Percentiles rank a stretch among this genome's conserved stretches.
Conservation (phyloP, 23 tunicate genomes). For the Botrylloides violaceus region DNA sequence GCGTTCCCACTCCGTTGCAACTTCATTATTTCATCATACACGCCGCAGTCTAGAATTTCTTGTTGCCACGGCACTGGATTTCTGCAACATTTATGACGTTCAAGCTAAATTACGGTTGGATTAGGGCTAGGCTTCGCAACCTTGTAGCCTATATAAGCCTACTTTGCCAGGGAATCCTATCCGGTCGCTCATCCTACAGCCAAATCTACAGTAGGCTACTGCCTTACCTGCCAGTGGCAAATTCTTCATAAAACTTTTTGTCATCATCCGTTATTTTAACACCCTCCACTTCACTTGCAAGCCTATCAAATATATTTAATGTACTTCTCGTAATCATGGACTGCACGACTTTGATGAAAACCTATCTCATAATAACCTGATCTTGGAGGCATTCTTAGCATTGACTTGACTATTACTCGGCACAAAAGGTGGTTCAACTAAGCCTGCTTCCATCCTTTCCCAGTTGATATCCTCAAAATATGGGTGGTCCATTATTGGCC, state of each 20-base stretch:
- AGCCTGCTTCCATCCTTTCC: slow-evolving; percentile 81
- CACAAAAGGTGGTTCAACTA: slow-evolving; percentile 57
- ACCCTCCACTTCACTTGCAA: slow-evolving; percentile 58
- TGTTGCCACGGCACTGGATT: slow-evolving; percentile 72
- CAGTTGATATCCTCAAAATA: slow-evolving; percentile 75
- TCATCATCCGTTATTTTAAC: slow-evolving; percentile 48
- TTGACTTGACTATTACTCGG: slow-evolving; percentile 67
- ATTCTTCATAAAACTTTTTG: slow-evolving; percentile 47
- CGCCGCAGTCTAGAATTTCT: slow-evolving; percentile 64
- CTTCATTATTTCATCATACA: slow-evolving; percentile 51
- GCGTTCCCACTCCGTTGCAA: slow-evolving; percentile 9
- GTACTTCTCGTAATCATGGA: neutral
- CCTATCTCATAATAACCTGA: slow-evolving; percentile 24
- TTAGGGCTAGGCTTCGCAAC: no score
- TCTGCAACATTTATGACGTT: slow-evolving; percentile 20
- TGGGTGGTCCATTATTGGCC: slow-evolving; percentile 57
- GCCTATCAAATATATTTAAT: slow-evolving; percentile 7
- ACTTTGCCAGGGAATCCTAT: no score
- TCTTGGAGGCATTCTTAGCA: slow-evolving; percentile 77
- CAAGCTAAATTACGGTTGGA: no score
- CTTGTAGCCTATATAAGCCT: no score
- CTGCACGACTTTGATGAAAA: neutral
- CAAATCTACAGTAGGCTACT: no score
- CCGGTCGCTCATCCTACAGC: no score
- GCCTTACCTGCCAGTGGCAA: slow-evolving; percentile 79